Evolutionary conservation across 2,797 vertebrate genomes (phyloP), one percentile per base, ranked within the genome.

Genomic region (Rhynchotus rufescens): DNA sequence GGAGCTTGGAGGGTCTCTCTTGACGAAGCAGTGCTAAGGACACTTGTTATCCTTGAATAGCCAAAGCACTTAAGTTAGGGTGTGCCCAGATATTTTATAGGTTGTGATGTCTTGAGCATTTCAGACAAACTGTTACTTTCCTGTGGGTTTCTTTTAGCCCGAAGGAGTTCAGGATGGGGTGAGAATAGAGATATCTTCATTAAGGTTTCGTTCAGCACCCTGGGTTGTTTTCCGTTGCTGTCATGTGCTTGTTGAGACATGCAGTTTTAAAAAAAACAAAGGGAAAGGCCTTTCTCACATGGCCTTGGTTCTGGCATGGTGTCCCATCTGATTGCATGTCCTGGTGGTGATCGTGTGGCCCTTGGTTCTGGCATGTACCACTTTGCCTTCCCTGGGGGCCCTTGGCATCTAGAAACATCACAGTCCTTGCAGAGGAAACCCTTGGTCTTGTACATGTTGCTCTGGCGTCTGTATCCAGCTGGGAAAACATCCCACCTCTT

Each of bases 391-490:
- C 21, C 1, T 36, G 23, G 20, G 30, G 7, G 15, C 74, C 83
- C 20, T 30, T 89, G 64, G 42, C 47, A 10, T 1, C 57, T 69
- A 32, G 38, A 51, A 42, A 15, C 0, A 0, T 13, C 25, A 26
- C 30, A n/a, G n/a, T 54, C 60, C 34, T 78, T 64, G 45, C 12
- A 3, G 16, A 7, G 6, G 59, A 61, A 28, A 28, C 8, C 12
- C 6, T 0, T 2, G 20, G 61, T 71, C 57, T 74, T 19, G 5
- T 16, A 56, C 40, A 26, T 0, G 0, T 13, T n/a, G 59, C 0
- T 0, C 1, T 1, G 47, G 19, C 44, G 52, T 21, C 30, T n/a
- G 16, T 59, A 30, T 21, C 59, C 64, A 60, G 21, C 32, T 47
- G 47, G 56, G 71, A 78, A 75, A 23, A 26, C 1, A 2, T 65